These are phyloP conservation scores for Pelvicachromis taeniatus DNA, from an alignment of 2,113 vertebrate genomes.

Conservation along the genomic window DNA sequence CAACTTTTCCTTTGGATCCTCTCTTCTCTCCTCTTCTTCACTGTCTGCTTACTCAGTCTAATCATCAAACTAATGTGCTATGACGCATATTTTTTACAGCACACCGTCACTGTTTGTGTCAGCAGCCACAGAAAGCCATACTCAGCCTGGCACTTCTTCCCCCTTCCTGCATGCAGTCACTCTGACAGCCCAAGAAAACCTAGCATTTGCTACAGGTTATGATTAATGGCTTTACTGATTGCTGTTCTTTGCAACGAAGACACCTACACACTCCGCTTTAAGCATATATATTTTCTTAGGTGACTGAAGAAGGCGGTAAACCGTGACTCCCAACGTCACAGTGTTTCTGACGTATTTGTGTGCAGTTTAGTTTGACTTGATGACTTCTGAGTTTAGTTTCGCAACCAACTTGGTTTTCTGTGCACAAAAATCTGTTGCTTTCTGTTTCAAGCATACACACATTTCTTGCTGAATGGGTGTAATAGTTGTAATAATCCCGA, in stretches of 20 bases:
- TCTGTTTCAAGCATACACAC: background rate
- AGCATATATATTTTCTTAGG: constrained; percentile 23
- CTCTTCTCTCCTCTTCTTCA: constrained; percentile 23
- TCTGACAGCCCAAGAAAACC: constrained; percentile 40
- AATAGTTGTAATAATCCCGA: background rate
- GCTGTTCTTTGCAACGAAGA: constrained; percentile 39
- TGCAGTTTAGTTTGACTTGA: background rate
- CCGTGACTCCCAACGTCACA: background rate
- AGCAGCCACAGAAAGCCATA: constrained; percentile 39
- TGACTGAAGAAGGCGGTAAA: background rate
- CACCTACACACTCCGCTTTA: constrained; percentile 40
- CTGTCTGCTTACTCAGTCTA: constrained; percentile 53
- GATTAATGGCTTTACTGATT: constrained; percentile 67
- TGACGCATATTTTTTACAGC: constrained; percentile 48
- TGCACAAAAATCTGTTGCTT: background rate
- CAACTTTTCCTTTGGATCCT: background rate
- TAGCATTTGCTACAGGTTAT: constrained; percentile 43
- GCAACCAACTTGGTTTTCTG: background rate
- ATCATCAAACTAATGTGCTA: constrained; percentile 44
- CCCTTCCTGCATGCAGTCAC: constrained; percentile 15
- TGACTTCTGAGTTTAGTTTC: background rate
- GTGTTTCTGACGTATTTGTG: background rate
- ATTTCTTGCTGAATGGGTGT: background rate
- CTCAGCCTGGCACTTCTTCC: constrained; percentile 29
- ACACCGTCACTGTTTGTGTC: constrained; percentile 18